Percentiles rank a stretch among this genome's conserved stretches.
Conservation (phyloP, 2,797 vertebrate species). For the Sebastiscus albofasciatus region DNA sequence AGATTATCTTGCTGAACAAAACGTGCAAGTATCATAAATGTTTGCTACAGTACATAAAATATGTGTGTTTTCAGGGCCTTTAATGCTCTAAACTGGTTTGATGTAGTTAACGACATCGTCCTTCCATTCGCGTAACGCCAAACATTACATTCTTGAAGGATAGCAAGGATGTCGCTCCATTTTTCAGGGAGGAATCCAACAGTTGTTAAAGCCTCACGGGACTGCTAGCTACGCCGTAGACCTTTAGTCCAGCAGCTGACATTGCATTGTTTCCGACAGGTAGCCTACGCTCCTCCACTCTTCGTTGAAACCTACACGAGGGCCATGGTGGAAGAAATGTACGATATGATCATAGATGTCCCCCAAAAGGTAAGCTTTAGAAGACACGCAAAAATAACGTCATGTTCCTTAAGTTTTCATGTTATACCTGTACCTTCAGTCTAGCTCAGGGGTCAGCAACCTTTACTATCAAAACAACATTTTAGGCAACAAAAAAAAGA, state of each 20-base stretch:
- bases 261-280: conserved; percentile 22
- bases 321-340: conserved; percentile 87
- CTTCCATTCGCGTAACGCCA: too few relatives aligned
- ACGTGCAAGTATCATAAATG: too few relatives aligned
- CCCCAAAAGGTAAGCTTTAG: conserved; percentile 79
- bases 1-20: too few relatives aligned
- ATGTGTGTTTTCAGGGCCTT: too few relatives aligned
- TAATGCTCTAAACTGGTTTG: too few relatives aligned
- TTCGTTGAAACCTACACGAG: conserved; percentile 76
- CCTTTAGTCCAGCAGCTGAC: not conserved
- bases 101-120: too few relatives aligned
- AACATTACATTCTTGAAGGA: not conserved
- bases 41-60: too few relatives aligned
- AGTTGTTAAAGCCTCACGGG: not conserved
- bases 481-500: too few relatives aligned
- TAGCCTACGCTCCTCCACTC: conserved; percentile 66
- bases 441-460: too few relatives aligned
- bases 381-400: not conserved
- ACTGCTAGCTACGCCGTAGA: not conserved
- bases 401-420: too few relatives aligned
- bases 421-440: too few relatives aligned
- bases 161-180: not conserved
- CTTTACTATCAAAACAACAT: too few relatives aligned
- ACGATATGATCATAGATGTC: conserved; percentile 69
- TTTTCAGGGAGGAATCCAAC: not conserved